A percentile compares a stretch with the other conserved stretches of the same genome.
These are phyloP conservation scores for Andrena hattorfiana DNA, from an alignment of 2,888 invertebrate genomes.

Conservation along the genomic window DNA sequence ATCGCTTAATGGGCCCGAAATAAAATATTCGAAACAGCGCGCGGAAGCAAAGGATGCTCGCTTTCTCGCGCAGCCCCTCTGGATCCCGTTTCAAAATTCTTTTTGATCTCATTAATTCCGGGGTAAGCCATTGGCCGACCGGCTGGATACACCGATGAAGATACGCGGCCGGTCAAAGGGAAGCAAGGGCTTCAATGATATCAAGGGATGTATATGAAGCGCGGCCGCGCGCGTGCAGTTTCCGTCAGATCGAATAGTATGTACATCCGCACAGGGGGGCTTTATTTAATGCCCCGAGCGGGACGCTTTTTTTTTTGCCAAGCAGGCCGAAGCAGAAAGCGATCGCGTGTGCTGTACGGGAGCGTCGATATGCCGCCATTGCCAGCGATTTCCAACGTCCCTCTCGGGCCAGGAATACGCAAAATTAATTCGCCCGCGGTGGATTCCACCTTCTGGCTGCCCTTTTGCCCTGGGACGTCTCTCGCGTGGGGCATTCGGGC, in stretches of 20 bases:
- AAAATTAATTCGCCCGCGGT: conserved; percentile 57
- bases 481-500: not conserved
- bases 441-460: conserved; percentile 4
- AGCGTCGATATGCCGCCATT: not conserved
- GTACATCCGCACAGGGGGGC: not conserved
- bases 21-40: conserved; percentile 13
- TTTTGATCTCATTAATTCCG: conserved; percentile 50
- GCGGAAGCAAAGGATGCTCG: not conserved
- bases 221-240: conserved; percentile 5
- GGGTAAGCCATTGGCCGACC: conserved; percentile 35
- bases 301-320: not conserved
- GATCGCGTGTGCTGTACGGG: not conserved
- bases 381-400: not conserved
- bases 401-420: conserved; percentile 31
- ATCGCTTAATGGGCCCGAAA: conserved; percentile 43
- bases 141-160: conserved; percentile 21
- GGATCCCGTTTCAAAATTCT: conserved; percentile 9
- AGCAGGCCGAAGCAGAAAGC: not conserved
- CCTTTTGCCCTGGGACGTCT: conserved; percentile 1
- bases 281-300: conserved; percentile 41
- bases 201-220: conserved; percentile 19
- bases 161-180: conserved; percentile 42
- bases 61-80: not conserved
- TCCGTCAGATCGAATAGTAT: conserved; percentile 34
- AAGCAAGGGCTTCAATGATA: conserved; percentile 41